Evolutionary conservation across 2,113 vertebrate genomes (phyloP), one percentile per base, ranked within the genome.

Genomic region (Sapayoa aenigma): DNA sequence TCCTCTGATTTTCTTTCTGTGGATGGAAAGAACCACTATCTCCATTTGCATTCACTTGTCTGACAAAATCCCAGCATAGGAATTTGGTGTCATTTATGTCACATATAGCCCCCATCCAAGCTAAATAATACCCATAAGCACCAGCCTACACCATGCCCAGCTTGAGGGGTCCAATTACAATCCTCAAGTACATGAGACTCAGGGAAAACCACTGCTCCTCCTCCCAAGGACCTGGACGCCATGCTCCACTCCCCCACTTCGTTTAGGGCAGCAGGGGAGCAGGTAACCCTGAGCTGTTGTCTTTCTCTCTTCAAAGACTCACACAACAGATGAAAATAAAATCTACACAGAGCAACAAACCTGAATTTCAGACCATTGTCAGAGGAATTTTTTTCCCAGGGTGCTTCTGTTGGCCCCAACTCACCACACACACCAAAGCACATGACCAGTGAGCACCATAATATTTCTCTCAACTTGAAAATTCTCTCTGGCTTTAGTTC

Each of bases 391-490:
- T 69, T 69, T 63, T 86, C 19, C 50, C 82, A 49, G 69, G 53
- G 58, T 90, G 85, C n/a, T 74, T 62, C 47, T 27, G 46, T 9
- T 0, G 0, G 65, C 20, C 81, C 46, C 41, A 82, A 28, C 23
- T 88, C 4, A 1, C 33, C 35, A 23, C 4, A 2, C 20, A 41
- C 35, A 30, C 24, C 20, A 17, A 52, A 25, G 28, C 31, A 69
- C 1, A 0, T 0, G 0, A 68, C 63, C 14, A 0, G 67, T 6
- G 1, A 58, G 42, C 0, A 0, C 1, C 46, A 46, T 19, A 47
- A 0, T 33, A 77, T n/a, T 68, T 67, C 83, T 58, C 41, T 59
- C 63, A 74, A 52, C 72, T 5, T 33, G 39, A 84, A 79, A 77
- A 87, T 66, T 37, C 67, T 62, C 71, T 55, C 30, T 15, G 35